Evolutionary conservation across 92 coral and sea anemone species (phyloP).

Genomic region (Porites lobata): DNA sequence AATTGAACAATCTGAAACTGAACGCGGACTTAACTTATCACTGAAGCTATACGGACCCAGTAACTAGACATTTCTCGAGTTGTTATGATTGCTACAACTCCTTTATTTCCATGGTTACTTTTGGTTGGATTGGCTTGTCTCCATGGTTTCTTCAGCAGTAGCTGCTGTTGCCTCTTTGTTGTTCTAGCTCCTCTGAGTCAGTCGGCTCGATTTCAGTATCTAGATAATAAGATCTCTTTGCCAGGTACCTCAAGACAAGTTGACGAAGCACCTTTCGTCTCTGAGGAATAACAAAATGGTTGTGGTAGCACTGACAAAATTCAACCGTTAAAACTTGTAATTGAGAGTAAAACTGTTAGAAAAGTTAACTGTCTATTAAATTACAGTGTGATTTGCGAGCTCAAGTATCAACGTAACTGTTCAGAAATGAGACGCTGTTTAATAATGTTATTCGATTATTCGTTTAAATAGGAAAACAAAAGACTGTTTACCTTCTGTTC

Average conservation of each 20-base stretch:
- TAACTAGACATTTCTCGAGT: no score
- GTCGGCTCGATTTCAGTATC: slow-evolving; percentile 3
- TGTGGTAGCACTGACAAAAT: neutral
- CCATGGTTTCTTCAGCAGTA: no score
- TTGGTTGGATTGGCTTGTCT: neutral
- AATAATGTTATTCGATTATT: neutral
- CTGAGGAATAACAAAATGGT: neutral
- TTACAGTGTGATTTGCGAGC: neutral
- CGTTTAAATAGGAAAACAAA: neutral
- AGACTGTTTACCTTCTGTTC: slow-evolving; percentile 6
- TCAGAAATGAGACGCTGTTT: neutral
- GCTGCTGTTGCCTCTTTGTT: neutral
- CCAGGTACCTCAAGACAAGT: slow-evolving; percentile 32
- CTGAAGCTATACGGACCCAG: no score
- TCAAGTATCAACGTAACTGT: neutral
- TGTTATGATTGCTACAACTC: no score
- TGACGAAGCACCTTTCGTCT: slow-evolving; percentile 37
- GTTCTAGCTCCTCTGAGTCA: slow-evolving; percentile 16
- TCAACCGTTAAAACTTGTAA: no score
- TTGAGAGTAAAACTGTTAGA: neutral
- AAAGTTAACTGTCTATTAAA: neutral
- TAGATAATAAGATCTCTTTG: neutral
- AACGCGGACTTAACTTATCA: no score
- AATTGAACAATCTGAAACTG: no score
- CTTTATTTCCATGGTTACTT: neutral